phyloP scores from a whole-genome alignment of 2,113 vertebrate genomes.

The Chionomys nivalis region DNA sequence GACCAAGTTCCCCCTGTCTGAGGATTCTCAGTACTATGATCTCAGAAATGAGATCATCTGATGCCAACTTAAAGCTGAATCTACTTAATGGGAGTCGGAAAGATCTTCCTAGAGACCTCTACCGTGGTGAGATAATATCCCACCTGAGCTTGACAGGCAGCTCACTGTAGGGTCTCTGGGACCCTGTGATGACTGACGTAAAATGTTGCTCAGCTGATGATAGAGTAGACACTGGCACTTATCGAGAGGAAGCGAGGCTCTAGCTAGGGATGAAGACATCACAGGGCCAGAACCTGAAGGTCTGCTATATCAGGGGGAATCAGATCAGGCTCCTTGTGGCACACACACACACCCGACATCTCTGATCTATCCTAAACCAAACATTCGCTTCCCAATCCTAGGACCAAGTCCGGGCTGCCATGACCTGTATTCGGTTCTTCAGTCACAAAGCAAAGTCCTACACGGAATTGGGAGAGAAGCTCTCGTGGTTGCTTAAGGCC shows the following conservation, averaged over 20 bases:
- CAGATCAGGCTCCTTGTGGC: slow-evolving; percentile 6
- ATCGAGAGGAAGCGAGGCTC: neutral
- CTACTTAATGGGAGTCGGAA: neutral
- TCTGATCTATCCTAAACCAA: neutral
- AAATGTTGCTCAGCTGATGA: neutral
- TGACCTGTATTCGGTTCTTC: slow-evolving; percentile 99
- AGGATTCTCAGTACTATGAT: neutral
- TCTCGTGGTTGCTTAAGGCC: slow-evolving; percentile 94
- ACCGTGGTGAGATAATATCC: neutral
- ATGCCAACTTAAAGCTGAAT: neutral
- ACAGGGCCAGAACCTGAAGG: neutral
- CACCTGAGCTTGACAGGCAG: neutral
- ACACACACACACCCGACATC: neutral
- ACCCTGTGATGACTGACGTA: neutral
- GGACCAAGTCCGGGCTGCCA: slow-evolving; percentile 97
- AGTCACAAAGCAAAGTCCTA: slow-evolving; percentile 94
- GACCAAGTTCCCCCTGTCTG: neutral
- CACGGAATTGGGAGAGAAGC: slow-evolving; percentile 92
- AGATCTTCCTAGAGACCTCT: neutral
- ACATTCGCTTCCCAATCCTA: slow-evolving; percentile 76
- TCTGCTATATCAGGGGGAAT: neutral
- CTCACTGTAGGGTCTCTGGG: neutral
- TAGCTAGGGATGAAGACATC: neutral
- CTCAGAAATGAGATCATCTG: neutral
- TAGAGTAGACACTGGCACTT: neutral